Evolutionary conservation across 1,140 invertebrate species (phyloP).

Genomic region (Pygmarrhopalites habei): DNA sequence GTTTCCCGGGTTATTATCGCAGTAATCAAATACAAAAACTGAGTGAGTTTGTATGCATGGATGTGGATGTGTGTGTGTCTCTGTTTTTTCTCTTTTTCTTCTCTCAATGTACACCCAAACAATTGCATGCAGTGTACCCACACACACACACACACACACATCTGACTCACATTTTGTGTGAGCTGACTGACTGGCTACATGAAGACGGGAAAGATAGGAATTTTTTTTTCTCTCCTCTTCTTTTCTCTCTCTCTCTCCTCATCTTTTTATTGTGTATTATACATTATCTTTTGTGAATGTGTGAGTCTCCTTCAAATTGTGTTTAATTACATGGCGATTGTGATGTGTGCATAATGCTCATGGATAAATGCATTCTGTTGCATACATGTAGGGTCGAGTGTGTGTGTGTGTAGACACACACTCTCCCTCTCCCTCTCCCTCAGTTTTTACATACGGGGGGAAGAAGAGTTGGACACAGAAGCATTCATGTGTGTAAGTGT

Average conservation of each 20-base stretch:
- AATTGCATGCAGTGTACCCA: no score
- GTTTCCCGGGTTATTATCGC: constrained; percentile 9
- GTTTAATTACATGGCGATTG: not conserved
- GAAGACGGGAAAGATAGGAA: no score
- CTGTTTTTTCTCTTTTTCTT: not conserved
- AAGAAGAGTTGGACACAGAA: no score
- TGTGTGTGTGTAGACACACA: no score
- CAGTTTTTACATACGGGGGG: no score
- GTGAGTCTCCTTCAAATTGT: not conserved
- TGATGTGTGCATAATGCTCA: not conserved
- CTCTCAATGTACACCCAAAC: no score
- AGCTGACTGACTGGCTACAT: no score
- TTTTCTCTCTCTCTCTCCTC: not conserved
- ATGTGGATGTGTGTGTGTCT: not conserved
- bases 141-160: no score
- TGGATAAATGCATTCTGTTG: not conserved
- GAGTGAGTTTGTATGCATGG: no score
- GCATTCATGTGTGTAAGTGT: not conserved
- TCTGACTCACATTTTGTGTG: no score
- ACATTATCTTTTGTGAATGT: not conserved
- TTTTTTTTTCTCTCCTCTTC: no score
- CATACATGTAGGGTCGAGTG: not conserved
- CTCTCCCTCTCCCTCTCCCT: no score
- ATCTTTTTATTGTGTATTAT: not conserved
- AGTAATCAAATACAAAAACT: not conserved